These are phyloP conservation scores for Agrochola circellaris DNA, from an alignment of 2,888 invertebrate species.

Conservation along the genomic window DNA sequence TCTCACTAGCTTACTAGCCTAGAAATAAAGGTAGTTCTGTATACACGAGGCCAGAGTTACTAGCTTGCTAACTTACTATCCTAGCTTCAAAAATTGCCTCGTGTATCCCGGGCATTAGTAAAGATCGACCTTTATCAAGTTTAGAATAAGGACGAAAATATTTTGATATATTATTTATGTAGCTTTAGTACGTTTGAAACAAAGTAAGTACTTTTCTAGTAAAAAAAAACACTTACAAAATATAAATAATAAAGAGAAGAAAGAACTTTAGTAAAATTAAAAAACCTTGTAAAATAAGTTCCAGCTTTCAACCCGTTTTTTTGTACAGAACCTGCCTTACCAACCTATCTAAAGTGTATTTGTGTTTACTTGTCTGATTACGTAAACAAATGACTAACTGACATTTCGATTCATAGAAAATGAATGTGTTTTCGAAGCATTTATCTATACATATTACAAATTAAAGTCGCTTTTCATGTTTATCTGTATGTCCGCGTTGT, in stretches of 20 bases:
- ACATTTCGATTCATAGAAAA: background rate
- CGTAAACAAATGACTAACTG: background rate
- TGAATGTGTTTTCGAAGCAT: background rate
- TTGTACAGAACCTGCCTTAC: background rate
- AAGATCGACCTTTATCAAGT: constrained; percentile 16
- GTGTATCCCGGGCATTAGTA: no score
- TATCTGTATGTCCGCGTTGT: no score
- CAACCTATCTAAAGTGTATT: background rate
- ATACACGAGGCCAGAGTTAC: no score
- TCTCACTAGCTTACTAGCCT: no score
- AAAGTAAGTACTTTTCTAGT: background rate
- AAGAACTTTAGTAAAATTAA: constrained; percentile 29
- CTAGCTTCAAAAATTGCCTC: no score
- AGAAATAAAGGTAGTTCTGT: no score
- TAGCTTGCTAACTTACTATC: no score
- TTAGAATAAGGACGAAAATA: constrained; percentile 9
- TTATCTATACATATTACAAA: no score
- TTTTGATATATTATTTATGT: constrained; percentile 4
- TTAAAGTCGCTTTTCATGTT: no score
- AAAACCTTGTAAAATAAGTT: constrained; percentile 22
- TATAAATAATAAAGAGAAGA: background rate
- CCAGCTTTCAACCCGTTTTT: background rate
- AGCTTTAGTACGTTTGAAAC: background rate
- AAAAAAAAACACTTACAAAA: constrained; percentile 2
- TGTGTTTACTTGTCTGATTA: background rate